These are phyloP conservation scores for Daboia siamensis DNA, from an alignment of 2,113 vertebrate genomes.

Conservation along the genomic window DNA sequence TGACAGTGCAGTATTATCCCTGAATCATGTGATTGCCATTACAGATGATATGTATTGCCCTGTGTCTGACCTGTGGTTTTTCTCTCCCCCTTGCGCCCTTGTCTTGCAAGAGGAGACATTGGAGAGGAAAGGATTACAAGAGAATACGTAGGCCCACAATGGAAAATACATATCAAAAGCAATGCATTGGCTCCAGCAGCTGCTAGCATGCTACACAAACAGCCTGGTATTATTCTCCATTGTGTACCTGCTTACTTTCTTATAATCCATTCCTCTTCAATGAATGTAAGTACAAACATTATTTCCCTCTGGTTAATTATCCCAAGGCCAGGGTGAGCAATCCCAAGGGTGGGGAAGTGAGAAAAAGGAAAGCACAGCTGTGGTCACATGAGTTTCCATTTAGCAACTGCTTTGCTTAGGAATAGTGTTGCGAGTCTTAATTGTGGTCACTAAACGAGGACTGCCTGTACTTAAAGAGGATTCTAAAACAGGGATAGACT, in stretches of 20 bases:
- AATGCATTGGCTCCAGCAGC: not conserved
- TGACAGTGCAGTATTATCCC: not conserved
- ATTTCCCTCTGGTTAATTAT: not conserved
- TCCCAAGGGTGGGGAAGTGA: not conserved
- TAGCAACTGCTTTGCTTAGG: not conserved
- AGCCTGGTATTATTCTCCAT: not conserved
- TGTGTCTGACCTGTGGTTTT: not conserved
- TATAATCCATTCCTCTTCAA: not conserved
- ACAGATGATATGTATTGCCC: not conserved
- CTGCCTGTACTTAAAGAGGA: not conserved
- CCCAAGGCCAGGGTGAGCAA: not conserved
- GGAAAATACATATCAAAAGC: not conserved
- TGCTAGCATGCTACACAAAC: not conserved
- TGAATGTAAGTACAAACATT: not conserved
- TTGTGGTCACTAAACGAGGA: not conserved
- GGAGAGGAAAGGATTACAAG: not conserved
- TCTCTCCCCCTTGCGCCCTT: not conserved
- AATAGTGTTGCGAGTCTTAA: not conserved
- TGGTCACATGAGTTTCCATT: not conserved
- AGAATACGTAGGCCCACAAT: not conserved
- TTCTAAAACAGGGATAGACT: not conserved
- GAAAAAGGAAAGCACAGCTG: not conserved
- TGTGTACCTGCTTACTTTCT: not conserved
- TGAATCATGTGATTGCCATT: not conserved
- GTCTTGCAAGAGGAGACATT: not conserved